Evolutionary conservation across 2,888 invertebrate species (phyloP).

Genomic region (Tenthredo scrophulariae): DNA sequence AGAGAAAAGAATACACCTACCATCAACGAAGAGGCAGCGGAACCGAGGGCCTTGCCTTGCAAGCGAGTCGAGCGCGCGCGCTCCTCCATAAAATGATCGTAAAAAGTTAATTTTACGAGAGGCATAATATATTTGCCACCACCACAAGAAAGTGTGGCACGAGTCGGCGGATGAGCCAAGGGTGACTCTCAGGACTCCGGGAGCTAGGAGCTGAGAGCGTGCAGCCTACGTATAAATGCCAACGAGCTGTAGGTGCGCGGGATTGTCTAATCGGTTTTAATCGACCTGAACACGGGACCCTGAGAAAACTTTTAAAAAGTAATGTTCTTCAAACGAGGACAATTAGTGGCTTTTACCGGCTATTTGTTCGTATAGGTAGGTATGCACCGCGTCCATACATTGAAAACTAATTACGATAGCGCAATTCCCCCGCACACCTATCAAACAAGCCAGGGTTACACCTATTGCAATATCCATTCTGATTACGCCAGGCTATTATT

Average conservation of each 20-base stretch:
- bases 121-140: conserved; percentile 78
- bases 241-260: neutral
- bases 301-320: neutral
- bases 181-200: neutral
- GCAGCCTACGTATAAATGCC: neutral
- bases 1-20: conserved; percentile 2
- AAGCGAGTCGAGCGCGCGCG: conserved; percentile 61
- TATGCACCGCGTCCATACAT: neutral
- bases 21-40: conserved; percentile 28
- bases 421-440: neutral
- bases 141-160: conserved; percentile 67
- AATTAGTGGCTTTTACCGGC: neutral
- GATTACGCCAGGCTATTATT: neutral
- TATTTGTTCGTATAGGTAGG: neutral
- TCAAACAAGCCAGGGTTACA: conserved; percentile 5
- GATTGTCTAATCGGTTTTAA: conserved; percentile 38
- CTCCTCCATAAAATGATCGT: conserved; percentile 78
- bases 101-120: conserved; percentile 79
- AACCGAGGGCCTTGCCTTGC: conserved; percentile 19
- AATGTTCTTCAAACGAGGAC: neutral
- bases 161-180: conserved; percentile 57
- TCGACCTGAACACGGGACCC: neutral
- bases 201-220: neutral
- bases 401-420: neutral
- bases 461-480: conserved; percentile 11